Conservation (phyloP, 2,797 vertebrate species). For the Hipposideros larvatus region DNA sequence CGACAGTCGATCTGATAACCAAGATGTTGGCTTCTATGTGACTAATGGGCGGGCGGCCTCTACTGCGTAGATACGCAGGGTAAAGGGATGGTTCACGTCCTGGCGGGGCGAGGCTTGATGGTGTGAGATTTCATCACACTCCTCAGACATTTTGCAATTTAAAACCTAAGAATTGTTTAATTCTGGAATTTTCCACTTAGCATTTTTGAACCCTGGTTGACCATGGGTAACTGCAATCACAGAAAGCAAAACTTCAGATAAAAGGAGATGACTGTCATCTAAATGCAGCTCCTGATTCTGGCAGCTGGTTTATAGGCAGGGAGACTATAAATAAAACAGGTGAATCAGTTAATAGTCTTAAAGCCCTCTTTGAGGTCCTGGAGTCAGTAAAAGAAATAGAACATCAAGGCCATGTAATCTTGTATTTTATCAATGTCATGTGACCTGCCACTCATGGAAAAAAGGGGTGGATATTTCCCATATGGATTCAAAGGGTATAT, state of each 20-base stretch:
- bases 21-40: not conserved
- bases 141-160: not conserved
- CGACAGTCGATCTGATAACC: not conserved
- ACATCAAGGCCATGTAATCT: not conserved
- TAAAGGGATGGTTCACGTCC: too few species aligned
- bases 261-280: not conserved
- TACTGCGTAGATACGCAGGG: fast-evolving
- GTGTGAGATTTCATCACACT: not conserved
- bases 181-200: not conserved
- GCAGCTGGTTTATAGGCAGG: not conserved
- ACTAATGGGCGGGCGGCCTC: not conserved
- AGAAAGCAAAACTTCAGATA: not conserved
- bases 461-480: not conserved
- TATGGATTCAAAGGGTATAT: not conserved
- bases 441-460: not conserved
- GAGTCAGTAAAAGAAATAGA: not conserved
- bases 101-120: too few species aligned
- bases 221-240: not conserved
- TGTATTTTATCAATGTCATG: not conserved
- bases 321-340: not conserved
- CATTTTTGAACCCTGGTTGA: not conserved
- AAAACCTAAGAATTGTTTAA: not conserved
- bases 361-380: not conserved
- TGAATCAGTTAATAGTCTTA: not conserved
- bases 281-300: not conserved